phyloP scores from a whole-genome alignment of 2,888 invertebrate genomes.

The Harpalus rubripes region DNA sequence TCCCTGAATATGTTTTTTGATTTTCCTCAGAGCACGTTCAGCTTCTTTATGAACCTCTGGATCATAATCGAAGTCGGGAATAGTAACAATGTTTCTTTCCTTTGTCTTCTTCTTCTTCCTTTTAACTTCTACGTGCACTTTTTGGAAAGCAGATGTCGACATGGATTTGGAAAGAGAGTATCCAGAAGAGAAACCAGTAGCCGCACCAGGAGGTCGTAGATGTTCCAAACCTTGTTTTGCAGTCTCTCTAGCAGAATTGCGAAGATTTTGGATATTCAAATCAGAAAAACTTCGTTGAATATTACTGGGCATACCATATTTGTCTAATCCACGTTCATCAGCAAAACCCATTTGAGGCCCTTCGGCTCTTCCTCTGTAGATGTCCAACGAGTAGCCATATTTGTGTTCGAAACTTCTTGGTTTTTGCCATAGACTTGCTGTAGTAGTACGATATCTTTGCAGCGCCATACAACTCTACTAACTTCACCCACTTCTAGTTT shows the following conservation, averaged over 20 bases:
- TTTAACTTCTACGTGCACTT: conserved; percentile 80
- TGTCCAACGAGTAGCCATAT: conserved; percentile 91
- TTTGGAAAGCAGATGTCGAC: conserved; percentile 83
- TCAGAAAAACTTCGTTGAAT: conserved; percentile 83
- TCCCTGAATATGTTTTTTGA: conserved; percentile 82
- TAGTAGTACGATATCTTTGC: background rate
- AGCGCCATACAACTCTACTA: conserved; percentile 69
- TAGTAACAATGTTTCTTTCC: conserved; percentile 79
- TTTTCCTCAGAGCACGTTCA: conserved; percentile 75
- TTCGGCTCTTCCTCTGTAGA: conserved; percentile 79
- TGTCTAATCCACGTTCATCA: conserved; percentile 83
- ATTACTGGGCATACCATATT: conserved; percentile 79
- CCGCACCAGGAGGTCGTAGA: background rate
- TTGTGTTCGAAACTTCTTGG: conserved; percentile 89
- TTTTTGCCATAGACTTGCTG: conserved; percentile 58
- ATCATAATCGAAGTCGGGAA: conserved; percentile 78
- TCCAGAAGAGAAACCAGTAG: conserved; percentile 82
- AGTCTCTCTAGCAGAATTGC: conserved; percentile 84
- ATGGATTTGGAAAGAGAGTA: conserved; percentile 83
- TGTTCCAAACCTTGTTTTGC: conserved; percentile 82
- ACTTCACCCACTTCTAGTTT: conserved; percentile 14
- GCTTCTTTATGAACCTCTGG: conserved; percentile 77
- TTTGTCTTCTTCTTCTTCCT: conserved; percentile 78
- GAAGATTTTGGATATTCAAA: conserved; percentile 83
- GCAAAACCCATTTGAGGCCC: conserved; percentile 87